These are phyloP conservation scores for Chironomus striatipennis DNA, from an alignment of 1,140 invertebrate genomes.

Conservation along the genomic window DNA sequence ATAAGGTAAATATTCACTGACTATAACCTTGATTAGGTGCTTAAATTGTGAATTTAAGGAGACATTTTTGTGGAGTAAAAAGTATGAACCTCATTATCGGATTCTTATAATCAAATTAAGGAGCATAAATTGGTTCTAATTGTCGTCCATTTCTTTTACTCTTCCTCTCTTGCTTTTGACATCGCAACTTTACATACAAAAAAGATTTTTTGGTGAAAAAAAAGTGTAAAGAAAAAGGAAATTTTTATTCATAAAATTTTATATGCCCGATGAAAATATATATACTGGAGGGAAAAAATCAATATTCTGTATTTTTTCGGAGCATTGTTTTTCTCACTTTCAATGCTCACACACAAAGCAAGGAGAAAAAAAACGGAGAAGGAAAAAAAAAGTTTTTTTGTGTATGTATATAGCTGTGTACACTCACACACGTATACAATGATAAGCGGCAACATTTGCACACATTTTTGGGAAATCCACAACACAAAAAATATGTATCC, in stretches of 20 bases:
- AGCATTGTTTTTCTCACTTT: slow-evolving; percentile 22
- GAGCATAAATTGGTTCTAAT: background rate
- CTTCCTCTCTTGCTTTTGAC: too few relatives aligned
- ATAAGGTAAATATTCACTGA: slow-evolving; percentile 5
- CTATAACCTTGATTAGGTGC: background rate
- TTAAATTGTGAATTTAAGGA: background rate
- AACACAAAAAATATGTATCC: background rate
- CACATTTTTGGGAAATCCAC: slow-evolving; percentile 20
- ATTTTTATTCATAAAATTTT: slow-evolving; percentile 24
- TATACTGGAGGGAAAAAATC: slow-evolving; percentile 14
- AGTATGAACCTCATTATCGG: background rate
- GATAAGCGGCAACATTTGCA: slow-evolving; percentile 19
- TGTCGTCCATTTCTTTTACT: slow-evolving; percentile 4
- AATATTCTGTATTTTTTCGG: slow-evolving; percentile 22
- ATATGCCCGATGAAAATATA: slow-evolving; percentile 11
- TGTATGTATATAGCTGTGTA: background rate
- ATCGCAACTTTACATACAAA: background rate
- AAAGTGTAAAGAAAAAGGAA: background rate
- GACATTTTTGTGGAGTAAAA: background rate
- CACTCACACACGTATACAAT: background rate
- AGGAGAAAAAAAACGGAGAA: too few relatives aligned
- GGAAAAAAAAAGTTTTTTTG: too few relatives aligned
- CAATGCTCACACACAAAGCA: background rate
- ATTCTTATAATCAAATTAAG: background rate
- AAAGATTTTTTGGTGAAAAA: background rate